Evolutionary conservation across 2,797 vertebrate species (phyloP).

Genomic region (Poeciliopsis infans): DNA sequence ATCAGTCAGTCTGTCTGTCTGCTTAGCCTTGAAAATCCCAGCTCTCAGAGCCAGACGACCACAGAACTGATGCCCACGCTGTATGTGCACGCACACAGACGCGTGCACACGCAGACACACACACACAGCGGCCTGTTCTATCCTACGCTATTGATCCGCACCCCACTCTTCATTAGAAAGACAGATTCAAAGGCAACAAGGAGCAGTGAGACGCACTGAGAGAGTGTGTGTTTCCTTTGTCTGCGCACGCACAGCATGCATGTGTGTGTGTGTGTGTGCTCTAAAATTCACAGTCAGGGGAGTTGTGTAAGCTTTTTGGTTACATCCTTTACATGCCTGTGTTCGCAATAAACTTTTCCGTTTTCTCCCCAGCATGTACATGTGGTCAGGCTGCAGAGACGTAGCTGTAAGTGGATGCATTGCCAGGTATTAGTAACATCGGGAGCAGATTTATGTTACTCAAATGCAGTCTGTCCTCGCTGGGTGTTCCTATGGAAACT

Average conservation of each 20-base stretch:
- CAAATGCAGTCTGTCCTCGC: conserved; percentile 74
- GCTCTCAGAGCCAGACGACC: conserved; percentile 74
- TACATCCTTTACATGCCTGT: conserved; percentile 47
- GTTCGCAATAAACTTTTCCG: conserved; percentile 24
- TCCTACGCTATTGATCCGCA: conserved; percentile 79
- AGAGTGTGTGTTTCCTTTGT: conserved; percentile 42
- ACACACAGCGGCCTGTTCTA: conserved; percentile 56
- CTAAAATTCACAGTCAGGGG: conserved; percentile 62
- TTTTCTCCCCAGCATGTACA: conserved; percentile 10
- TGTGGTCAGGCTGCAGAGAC: conserved; percentile 7
- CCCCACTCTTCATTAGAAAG: conserved; percentile 81
- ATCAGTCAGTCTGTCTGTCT: conserved; percentile 60
- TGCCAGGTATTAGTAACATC: conserved; percentile 73
- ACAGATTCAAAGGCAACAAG: conserved; percentile 75
- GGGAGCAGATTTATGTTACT: conserved; percentile 75
- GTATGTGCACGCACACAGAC: conserved; percentile 35
- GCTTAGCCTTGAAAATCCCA: conserved; percentile 74
- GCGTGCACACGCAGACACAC: conserved; percentile 28
- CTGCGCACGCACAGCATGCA: conserved; percentile 17
- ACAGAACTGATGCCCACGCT: conserved; percentile 74
- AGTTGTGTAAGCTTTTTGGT: conserved; percentile 63
- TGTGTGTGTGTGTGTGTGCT: conserved; percentile 24
- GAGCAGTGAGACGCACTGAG: conserved; percentile 56
- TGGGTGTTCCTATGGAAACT: conserved; percentile 83
- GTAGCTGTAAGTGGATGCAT: conserved; percentile 41